phyloP scores from a whole-genome alignment of 1,140 invertebrate species.

The Galleria mellonella region DNA sequence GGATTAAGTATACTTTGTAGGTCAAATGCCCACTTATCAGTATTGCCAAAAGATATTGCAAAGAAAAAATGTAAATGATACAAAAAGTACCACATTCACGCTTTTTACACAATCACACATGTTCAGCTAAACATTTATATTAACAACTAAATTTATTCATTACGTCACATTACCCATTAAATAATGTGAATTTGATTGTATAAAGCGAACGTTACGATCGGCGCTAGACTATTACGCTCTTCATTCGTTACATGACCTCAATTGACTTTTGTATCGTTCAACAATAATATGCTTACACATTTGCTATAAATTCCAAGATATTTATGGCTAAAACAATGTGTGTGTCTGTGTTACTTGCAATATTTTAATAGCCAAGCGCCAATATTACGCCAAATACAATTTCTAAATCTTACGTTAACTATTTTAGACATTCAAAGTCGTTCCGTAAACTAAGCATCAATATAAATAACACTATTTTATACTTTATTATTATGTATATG shows the following conservation, averaged over 20 bases:
- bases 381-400: slow-evolving; percentile 43
- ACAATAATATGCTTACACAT: neutral
- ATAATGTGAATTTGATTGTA: slow-evolving; percentile 59
- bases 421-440: slow-evolving; percentile 62
- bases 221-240: slow-evolving; percentile 42
- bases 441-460: slow-evolving; percentile 66
- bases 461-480: slow-evolving; percentile 71
- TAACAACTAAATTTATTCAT: slow-evolving; percentile 68
- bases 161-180: slow-evolving; percentile 61
- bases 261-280: neutral
- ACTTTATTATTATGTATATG: slow-evolving; percentile 63
- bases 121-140: slow-evolving; percentile 71
- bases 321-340: neutral
- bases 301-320: no score
- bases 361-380: slow-evolving; percentile 48
- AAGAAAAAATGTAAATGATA: slow-evolving; percentile 29
- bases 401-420: slow-evolving; percentile 60
- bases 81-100: slow-evolving; percentile 56
- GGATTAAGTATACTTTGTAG: slow-evolving; percentile 1
- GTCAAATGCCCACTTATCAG: slow-evolving; percentile 10
- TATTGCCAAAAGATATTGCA: slow-evolving; percentile 21
- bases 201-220: slow-evolving; percentile 39
- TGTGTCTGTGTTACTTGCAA: neutral
- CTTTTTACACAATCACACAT: slow-evolving; percentile 62
- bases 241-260: no score